These are phyloP conservation scores for Dipodomys merriami DNA, from an alignment of 2,113 vertebrate genomes.

Conservation along the genomic window DNA sequence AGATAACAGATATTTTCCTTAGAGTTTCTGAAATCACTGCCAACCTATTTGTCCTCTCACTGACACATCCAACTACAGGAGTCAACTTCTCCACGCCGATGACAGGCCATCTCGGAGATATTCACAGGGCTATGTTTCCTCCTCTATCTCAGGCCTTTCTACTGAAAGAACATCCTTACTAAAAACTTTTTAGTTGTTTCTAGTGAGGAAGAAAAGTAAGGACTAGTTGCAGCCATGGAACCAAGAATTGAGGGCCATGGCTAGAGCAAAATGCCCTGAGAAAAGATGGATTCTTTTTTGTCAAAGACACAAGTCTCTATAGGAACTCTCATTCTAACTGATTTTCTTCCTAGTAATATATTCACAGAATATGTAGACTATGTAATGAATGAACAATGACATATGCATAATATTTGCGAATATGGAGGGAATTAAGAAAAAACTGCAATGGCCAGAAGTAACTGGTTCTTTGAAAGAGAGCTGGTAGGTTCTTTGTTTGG, in stretches of 20 bases:
- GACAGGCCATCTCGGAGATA: no score
- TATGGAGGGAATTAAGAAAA: not conserved
- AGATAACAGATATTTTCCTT: no score
- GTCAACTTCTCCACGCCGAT: no score
- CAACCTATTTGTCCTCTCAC: no score
- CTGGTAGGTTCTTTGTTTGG: not conserved
- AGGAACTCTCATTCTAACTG: not conserved
- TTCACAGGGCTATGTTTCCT: no score
- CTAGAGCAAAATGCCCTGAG: not conserved
- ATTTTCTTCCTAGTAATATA: not conserved
- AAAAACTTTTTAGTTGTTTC: not conserved
- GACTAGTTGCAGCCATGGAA: not conserved
- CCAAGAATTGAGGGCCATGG: not conserved
- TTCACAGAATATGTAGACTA: not conserved
- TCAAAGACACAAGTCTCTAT: not conserved
- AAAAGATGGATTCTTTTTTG: not conserved
- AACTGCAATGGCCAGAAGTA: not conserved
- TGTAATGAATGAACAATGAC: not conserved
- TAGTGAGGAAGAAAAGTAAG: not conserved
- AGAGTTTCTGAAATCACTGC: no score
- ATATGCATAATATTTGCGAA: not conserved
- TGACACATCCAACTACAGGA: no score
- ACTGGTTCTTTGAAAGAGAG: not conserved
- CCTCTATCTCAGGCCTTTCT: not conserved
- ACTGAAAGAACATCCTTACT: not conserved